These are phyloP conservation scores for Sarcophaga caerulescens DNA, from an alignment of 2,888 invertebrate species.

Conservation along the genomic window DNA sequence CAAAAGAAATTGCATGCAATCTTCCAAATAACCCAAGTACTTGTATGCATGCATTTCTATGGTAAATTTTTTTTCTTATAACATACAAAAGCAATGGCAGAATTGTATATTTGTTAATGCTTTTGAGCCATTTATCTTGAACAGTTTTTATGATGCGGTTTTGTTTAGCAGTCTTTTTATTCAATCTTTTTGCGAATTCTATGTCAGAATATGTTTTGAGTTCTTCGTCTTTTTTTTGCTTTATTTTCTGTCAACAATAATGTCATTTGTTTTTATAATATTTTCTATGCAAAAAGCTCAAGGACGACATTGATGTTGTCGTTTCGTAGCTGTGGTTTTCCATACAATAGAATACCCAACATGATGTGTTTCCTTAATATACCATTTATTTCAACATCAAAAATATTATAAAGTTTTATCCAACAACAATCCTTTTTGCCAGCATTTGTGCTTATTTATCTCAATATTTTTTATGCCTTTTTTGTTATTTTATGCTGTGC, in stretches of 20 bases:
- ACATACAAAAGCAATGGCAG: no score
- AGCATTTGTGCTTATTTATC: neutral
- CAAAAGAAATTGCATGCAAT: no score
- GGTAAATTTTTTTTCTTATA: no score
- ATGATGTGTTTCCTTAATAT: constrained; percentile 52
- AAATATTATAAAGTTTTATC: neutral
- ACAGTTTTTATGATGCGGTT: constrained; percentile 33
- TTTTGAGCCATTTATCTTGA: constrained; percentile 24
- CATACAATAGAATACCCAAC: constrained; percentile 14
- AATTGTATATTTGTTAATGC: neutral
- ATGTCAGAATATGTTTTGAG: constrained; percentile 17
- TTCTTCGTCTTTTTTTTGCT: constrained; percentile 17
- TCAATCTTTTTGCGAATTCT: constrained; percentile 12
- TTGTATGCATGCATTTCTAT: no score
- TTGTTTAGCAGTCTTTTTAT: constrained; percentile 7
- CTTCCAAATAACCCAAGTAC: no score
- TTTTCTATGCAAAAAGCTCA: constrained; percentile 56
- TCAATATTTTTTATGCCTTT: constrained; percentile 4
- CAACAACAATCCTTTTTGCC: neutral
- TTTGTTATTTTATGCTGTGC: no score
- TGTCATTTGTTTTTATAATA: constrained; percentile 53
- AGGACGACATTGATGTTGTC: constrained; percentile 43
- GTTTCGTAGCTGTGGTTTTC: constrained; percentile 23
- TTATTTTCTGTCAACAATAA: constrained; percentile 39
- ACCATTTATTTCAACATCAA: constrained; percentile 30